A percentile compares a stretch with the other conserved stretches of the same genome.
Evolutionary conservation across 2,797 vertebrate genomes (phyloP).

Genomic region (Peromyscus attwateri): DNA sequence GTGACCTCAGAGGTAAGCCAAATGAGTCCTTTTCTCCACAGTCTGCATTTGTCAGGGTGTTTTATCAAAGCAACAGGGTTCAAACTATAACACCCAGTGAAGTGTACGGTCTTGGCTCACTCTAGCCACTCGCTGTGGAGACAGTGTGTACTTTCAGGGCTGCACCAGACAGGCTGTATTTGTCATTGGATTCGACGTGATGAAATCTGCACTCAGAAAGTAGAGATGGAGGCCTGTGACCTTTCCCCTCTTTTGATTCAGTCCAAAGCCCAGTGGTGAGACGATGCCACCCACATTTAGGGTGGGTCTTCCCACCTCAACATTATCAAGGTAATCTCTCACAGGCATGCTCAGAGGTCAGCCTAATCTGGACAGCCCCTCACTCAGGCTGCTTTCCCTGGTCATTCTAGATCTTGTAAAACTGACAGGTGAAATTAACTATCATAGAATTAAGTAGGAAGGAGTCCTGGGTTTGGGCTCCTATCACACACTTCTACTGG

Average conservation of each 20-base stretch:
- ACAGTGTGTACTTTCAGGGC: neutral
- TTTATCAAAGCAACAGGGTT: neutral
- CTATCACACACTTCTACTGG: accelerated
- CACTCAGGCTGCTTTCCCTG: neutral
- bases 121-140: neutral
- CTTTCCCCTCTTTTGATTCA: neutral
- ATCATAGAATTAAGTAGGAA: neutral
- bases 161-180: neutral
- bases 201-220: neutral
- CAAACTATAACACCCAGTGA: neutral
- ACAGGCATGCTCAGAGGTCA: neutral
- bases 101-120: neutral
- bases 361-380: neutral
- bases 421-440: neutral
- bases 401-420: neutral
- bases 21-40: neutral
- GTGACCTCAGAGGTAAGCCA: neutral
- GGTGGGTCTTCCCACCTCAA: neutral
- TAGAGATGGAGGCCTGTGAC: neutral
- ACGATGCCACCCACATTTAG: neutral
- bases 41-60: neutral
- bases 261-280: neutral
- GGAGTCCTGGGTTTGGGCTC: neutral
- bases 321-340: too few relatives aligned
- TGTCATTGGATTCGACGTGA: neutral